These are phyloP conservation scores for Apodemia duryi DNA, from an alignment of 2,888 invertebrate genomes.

Conservation along the genomic window DNA sequence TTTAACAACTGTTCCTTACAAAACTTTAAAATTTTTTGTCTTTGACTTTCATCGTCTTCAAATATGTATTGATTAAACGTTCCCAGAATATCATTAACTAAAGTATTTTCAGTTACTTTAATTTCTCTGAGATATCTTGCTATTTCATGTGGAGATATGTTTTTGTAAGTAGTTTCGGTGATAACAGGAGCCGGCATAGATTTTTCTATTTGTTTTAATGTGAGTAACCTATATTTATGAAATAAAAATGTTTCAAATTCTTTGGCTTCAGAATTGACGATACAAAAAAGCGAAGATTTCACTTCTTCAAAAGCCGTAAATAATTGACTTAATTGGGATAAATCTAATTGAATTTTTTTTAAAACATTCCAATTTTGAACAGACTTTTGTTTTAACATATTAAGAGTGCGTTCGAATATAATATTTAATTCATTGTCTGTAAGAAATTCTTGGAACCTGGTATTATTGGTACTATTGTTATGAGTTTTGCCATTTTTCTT, in stretches of 20 bases:
- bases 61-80: constrained; percentile 16
- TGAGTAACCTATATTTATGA: neutral
- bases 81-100: constrained; percentile 3
- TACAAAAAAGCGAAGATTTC: neutral
- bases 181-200: neutral
- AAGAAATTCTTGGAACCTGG: neutral
- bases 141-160: constrained; percentile 11
- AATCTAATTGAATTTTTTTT: constrained; percentile 15
- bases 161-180: neutral
- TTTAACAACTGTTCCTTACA: neutral
- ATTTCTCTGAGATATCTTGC: constrained; percentile 4
- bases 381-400: constrained; percentile 7
- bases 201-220: neutral
- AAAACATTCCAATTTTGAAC: constrained; percentile 1
- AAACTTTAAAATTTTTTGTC: constrained; percentile 9
- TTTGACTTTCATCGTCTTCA: constrained; percentile 14
- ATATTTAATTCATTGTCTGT: neutral
- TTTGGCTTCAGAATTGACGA: neutral
- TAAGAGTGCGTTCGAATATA: constrained; percentile 4
- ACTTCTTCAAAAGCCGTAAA: neutral
- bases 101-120: constrained; percentile 7
- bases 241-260: constrained; percentile 4
- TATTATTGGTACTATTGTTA: neutral
- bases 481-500: neutral
- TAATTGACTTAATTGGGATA: constrained; percentile 4